Evolutionary conservation across 2,113 vertebrate species (phyloP).

Genomic region (Elaphurus davidianus): DNA sequence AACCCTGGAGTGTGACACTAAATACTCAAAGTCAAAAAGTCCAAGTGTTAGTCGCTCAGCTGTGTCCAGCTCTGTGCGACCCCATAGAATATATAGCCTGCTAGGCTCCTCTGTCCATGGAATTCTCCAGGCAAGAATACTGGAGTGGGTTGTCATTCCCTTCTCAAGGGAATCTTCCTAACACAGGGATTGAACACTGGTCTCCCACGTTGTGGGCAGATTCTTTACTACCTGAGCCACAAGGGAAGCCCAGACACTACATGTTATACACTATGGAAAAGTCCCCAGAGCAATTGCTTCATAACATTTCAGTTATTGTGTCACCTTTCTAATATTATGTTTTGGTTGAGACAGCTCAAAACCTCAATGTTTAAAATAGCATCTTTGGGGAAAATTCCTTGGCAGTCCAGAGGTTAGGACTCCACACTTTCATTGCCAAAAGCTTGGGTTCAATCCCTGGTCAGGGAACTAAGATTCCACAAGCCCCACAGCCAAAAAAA

Average conservation of each 20-base stretch:
- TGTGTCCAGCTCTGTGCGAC: not conserved
- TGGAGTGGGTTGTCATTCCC: not conserved
- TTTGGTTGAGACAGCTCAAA: not conserved
- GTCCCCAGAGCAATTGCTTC: not conserved
- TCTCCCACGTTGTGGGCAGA: accelerated
- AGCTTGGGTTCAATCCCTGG: not conserved
- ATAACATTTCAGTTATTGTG: not conserved
- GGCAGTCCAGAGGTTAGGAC: not conserved
- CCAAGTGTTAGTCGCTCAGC: not conserved
- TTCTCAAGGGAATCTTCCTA: not conserved
- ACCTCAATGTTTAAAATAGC: not conserved
- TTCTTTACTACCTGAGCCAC: not conserved
- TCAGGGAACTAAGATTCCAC: not conserved
- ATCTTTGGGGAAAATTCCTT: not conserved
- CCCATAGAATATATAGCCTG: not conserved
- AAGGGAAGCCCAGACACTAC: not conserved
- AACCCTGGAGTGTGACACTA: not conserved
- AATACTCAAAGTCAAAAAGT: not conserved
- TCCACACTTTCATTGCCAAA: not conserved
- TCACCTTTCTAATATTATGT: not conserved
- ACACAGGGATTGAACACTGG: not conserved
- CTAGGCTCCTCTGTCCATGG: not conserved
- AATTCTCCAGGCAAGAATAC: not conserved
- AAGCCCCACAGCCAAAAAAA: not conserved
- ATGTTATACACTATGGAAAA: not conserved